A percentile compares a stretch with the other conserved stretches of the same genome.
These are phyloP conservation scores for Myrmecophaga tridactyla DNA, from an alignment of 2,113 vertebrate genomes.

Conservation along the genomic window DNA sequence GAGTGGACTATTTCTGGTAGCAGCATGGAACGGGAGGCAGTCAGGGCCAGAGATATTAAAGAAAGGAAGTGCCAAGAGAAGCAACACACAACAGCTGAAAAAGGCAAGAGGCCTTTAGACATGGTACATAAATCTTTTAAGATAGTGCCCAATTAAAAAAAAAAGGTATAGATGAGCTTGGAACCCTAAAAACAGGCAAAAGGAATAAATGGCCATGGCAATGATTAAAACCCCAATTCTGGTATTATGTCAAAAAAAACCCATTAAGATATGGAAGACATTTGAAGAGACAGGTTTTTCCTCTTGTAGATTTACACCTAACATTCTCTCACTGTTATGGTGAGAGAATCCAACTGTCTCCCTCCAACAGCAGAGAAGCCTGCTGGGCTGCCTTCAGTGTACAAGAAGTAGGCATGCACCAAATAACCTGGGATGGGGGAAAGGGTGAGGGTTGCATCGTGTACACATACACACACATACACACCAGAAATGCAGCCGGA, in stretches of 20 bases:
- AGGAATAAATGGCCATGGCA: neutral
- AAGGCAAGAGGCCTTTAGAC: neutral
- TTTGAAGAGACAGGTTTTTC: neutral
- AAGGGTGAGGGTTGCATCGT: neutral
- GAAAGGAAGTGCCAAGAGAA: constrained; percentile 39
- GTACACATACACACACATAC: fast-evolving
- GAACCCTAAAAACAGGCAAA: neutral
- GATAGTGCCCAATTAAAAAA: neutral
- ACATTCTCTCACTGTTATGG: neutral
- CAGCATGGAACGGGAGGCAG: constrained; percentile 57
- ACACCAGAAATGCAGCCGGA: neutral
- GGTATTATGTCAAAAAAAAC: neutral
- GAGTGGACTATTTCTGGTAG: constrained; percentile 62
- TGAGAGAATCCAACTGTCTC: neutral
- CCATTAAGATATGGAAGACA: neutral
- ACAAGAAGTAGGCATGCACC: neutral
- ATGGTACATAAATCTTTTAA: neutral
- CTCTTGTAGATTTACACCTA: neutral
- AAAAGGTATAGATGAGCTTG: neutral
- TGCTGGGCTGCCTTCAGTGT: neutral
- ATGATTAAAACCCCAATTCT: neutral
- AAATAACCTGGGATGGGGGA: neutral
- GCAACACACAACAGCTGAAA: constrained; percentile 62
- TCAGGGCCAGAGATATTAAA: constrained; percentile 63
- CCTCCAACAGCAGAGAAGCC: neutral